These are phyloP conservation scores for Sterrhoptilus dennistouni DNA, from an alignment of 2,113 vertebrate genomes.

Conservation along the genomic window DNA sequence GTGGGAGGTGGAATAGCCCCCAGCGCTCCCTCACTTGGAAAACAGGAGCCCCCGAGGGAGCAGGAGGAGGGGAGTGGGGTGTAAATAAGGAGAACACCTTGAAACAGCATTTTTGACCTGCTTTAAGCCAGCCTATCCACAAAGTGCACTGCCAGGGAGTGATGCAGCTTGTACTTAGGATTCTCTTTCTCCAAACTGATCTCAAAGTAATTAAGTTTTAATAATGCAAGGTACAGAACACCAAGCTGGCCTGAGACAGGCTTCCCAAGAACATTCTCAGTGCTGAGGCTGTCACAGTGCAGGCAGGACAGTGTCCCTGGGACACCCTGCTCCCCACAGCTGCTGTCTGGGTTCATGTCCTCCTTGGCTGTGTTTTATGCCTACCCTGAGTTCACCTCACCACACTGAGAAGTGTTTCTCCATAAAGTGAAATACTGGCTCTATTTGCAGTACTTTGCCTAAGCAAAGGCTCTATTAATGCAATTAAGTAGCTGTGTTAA, in stretches of 20 bases:
- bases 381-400: neutral
- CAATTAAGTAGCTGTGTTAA: neutral
- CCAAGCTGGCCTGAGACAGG: neutral
- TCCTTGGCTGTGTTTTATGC: neutral
- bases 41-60: neutral
- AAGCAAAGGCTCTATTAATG: neutral
- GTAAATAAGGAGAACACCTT: neutral
- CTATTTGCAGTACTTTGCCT: neutral
- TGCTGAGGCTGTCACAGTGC: neutral
- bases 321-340: neutral
- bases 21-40: accelerated
- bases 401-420: neutral
- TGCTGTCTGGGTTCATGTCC: neutral
- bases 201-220: neutral
- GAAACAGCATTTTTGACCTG: neutral
- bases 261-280: neutral
- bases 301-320: neutral
- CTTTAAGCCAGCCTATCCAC: neutral
- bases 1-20: neutral
- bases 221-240: neutral
- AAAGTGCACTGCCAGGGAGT: neutral
- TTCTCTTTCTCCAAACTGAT: neutral
- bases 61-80: neutral
- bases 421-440: neutral
- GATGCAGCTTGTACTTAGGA: neutral